Percentiles rank a stretch among this genome's conserved stretches.
phyloP scores from a whole-genome alignment of 92 coral and sea anemone genomes.

The Montipora capitata region DNA sequence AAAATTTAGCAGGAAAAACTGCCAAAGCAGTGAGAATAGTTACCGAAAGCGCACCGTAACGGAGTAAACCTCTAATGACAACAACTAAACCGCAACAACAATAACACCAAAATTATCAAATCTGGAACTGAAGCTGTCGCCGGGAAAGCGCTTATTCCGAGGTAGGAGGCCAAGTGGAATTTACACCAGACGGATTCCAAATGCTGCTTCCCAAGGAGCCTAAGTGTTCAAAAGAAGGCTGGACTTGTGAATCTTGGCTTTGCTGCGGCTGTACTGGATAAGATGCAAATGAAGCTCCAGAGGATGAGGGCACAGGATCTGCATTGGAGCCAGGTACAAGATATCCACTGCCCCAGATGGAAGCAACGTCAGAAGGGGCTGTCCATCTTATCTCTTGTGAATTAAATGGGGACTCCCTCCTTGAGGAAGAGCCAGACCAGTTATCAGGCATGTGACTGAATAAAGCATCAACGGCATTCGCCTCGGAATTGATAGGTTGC shows the following conservation, averaged over 20 bases:
- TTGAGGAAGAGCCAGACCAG: slow-evolving; percentile 49
- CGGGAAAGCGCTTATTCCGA: slow-evolving; percentile 20
- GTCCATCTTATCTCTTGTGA: slow-evolving; percentile 61
- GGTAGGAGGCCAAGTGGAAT: slow-evolving; percentile 48
- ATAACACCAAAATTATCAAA: neutral
- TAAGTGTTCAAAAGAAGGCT: slow-evolving; percentile 73
- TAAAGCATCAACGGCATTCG: slow-evolving; percentile 89
- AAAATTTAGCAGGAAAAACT: too few species aligned
- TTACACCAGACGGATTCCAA: slow-evolving; percentile 40
- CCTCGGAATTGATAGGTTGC: slow-evolving; percentile 46
- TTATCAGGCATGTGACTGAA: slow-evolving; percentile 74
- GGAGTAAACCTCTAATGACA: neutral
- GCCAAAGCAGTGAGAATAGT: neutral
- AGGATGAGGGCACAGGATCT: slow-evolving; percentile 43
- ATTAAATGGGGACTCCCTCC: slow-evolving; percentile 48
- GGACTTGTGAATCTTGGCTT: slow-evolving; percentile 35
- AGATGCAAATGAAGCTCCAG: slow-evolving; percentile 35
- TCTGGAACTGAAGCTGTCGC: neutral
- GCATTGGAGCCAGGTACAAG: slow-evolving; percentile 45
- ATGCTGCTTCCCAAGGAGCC: slow-evolving; percentile 61
- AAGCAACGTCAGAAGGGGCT: slow-evolving; percentile 72
- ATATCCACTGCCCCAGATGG: slow-evolving; percentile 80
- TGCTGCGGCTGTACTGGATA: slow-evolving; percentile 49
- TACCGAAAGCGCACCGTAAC: neutral
- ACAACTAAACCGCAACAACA: neutral